These are phyloP conservation scores for Pterocles burchelli DNA, from an alignment of 2,113 vertebrate genomes.

Conservation along the genomic window DNA sequence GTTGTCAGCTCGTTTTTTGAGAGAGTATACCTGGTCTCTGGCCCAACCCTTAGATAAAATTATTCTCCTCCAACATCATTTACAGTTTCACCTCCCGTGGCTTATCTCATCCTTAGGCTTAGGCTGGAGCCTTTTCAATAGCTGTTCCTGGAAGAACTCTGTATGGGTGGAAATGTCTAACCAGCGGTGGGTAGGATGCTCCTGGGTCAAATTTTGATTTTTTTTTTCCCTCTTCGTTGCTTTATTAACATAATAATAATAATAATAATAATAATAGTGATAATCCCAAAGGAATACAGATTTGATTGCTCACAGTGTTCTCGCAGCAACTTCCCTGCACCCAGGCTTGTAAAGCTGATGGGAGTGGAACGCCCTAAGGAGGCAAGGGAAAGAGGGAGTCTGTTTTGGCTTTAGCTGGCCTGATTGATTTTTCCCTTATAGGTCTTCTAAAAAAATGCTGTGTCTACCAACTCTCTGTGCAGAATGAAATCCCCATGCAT, in stretches of 20 bases:
- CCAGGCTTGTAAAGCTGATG: background rate
- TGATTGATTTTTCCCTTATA: background rate
- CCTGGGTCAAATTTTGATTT: background rate
- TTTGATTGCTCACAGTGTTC: background rate
- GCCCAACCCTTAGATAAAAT: background rate
- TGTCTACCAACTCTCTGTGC: background rate
- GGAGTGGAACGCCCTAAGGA: background rate
- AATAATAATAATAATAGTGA: background rate
- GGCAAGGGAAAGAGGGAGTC: background rate
- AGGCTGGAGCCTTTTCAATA: background rate
- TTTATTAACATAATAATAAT: background rate
- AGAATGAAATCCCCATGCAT: background rate
- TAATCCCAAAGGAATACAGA: background rate
- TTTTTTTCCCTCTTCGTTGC: background rate
- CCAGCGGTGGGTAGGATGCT: background rate
- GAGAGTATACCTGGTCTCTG: background rate
- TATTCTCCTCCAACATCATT: background rate
- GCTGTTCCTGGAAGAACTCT: background rate
- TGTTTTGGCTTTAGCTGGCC: background rate
- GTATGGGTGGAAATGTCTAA: background rate
- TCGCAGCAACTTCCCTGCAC: background rate
- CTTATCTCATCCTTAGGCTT: background rate
- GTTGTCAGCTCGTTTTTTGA: background rate
- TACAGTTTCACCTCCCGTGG: background rate
- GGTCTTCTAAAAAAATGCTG: background rate